A percentile compares a stretch with the other conserved stretches of the same genome.
These are phyloP conservation scores for Hemitrygon akajei DNA, from an alignment of 2,797 vertebrate genomes.

Conservation along the genomic window DNA sequence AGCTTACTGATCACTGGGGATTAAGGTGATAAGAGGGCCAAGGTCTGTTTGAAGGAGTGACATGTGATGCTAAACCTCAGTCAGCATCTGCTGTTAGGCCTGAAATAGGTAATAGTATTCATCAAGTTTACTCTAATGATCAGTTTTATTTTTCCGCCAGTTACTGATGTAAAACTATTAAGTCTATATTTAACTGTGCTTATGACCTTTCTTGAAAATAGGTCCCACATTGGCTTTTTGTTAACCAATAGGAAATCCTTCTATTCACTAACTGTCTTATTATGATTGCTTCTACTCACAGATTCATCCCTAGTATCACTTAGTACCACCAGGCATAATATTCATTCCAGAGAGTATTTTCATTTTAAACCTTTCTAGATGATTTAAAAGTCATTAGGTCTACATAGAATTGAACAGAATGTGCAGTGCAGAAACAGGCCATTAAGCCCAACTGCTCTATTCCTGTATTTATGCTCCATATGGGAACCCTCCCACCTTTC, in stretches of 20 bases:
- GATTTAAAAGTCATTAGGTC: neutral
- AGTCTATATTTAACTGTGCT: neutral
- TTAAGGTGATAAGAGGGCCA: neutral
- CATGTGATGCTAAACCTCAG: neutral
- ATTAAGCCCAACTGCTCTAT: neutral
- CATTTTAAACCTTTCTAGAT: neutral
- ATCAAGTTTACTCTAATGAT: neutral
- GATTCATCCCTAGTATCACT: neutral
- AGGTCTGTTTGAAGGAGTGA: neutral
- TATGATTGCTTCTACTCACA: neutral
- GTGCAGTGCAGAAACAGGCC: neutral
- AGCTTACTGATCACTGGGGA: neutral
- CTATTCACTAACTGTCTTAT: neutral
- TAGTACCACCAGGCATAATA: neutral
- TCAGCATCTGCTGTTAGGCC: neutral
- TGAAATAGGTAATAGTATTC: neutral
- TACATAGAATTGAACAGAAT: neutral
- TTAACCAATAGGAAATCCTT: neutral
- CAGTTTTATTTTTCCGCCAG: neutral
- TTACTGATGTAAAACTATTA: neutral
- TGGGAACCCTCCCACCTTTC: neutral
- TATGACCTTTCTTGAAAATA: neutral
- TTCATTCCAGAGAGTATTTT: neutral
- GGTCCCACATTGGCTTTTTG: neutral
- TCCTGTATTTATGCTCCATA: neutral